Conservation (phyloP, 2,888 invertebrate species). For the Gerris lacustris region DNA sequence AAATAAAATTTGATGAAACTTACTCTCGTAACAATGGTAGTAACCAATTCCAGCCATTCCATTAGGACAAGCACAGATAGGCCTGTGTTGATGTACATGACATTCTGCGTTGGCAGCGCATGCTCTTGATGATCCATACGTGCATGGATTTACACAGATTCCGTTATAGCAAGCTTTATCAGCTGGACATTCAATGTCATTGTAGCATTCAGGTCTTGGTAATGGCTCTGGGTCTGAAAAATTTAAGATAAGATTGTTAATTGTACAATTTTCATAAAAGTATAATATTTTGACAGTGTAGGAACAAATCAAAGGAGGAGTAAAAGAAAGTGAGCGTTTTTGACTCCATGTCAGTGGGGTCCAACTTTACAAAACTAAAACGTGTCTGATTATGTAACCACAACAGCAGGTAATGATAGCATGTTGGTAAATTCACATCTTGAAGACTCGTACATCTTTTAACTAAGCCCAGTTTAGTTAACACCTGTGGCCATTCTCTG, state of each 20-base stretch:
- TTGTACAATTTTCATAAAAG: neutral
- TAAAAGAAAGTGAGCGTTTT: too few relatives aligned
- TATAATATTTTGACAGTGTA: neutral
- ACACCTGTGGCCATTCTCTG: too few relatives aligned
- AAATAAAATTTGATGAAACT: slow-evolving; percentile 36
- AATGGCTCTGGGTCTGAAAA: slow-evolving; percentile 28
- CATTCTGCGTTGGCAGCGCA: slow-evolving; percentile 72
- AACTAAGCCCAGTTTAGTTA: neutral
- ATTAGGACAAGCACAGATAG: slow-evolving; percentile 67
- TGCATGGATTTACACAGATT: slow-evolving; percentile 63
- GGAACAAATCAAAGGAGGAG: neutral
- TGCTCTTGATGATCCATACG: slow-evolving; percentile 44
- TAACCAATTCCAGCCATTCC: slow-evolving; percentile 76
- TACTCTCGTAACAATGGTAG: slow-evolving; percentile 60
- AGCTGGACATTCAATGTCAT: slow-evolving; percentile 66
- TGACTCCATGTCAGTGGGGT: too few relatives aligned
- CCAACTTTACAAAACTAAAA: too few relatives aligned
- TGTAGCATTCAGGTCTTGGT: slow-evolving; percentile 61
- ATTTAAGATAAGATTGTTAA: too few relatives aligned
- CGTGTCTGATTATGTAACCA: too few relatives aligned
- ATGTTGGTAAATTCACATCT: neutral
- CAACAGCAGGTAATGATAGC: too few relatives aligned
- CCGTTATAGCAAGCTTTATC: slow-evolving; percentile 69
- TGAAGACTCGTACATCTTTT: neutral
- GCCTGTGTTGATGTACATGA: slow-evolving; percentile 62